These are phyloP conservation scores for Hafferia zeledoni DNA, from an alignment of 2,797 vertebrate species.

Conservation along the genomic window DNA sequence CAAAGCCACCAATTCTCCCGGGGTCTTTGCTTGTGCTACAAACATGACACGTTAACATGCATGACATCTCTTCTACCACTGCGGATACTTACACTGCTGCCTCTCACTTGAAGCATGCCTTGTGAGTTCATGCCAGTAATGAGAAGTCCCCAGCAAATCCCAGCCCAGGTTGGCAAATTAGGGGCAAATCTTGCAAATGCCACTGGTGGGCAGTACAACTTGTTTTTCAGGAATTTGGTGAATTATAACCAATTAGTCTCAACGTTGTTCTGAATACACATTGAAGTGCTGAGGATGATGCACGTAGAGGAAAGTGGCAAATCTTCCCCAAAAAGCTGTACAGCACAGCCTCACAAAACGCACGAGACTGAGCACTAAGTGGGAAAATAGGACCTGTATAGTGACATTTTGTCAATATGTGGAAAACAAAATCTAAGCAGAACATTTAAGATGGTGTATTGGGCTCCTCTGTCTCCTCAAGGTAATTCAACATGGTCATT, in stretches of 20 bases:
- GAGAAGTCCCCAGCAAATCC: neutral
- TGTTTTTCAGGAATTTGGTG: neutral
- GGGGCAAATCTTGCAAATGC: neutral
- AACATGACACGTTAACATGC: neutral
- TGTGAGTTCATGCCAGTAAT: neutral
- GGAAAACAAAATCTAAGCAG: neutral
- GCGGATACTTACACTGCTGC: neutral
- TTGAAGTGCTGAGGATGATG: neutral
- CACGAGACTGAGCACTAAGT: neutral
- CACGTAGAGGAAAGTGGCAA: neutral
- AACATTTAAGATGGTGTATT: neutral
- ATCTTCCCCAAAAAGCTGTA: neutral
- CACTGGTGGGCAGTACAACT: accelerated
- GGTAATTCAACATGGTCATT: neutral
- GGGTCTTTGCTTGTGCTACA: neutral
- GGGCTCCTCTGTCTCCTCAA: neutral
- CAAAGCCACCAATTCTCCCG: neutral
- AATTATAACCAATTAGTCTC: neutral
- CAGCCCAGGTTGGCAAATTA: neutral
- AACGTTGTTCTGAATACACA: accelerated
- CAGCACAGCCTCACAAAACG: neutral
- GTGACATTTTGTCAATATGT: neutral
- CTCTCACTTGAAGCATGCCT: neutral
- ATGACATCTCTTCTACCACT: neutral
- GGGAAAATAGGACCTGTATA: neutral